Conservation (phyloP, 1,140 invertebrate species). For the Trichonephila clavata region DNA sequence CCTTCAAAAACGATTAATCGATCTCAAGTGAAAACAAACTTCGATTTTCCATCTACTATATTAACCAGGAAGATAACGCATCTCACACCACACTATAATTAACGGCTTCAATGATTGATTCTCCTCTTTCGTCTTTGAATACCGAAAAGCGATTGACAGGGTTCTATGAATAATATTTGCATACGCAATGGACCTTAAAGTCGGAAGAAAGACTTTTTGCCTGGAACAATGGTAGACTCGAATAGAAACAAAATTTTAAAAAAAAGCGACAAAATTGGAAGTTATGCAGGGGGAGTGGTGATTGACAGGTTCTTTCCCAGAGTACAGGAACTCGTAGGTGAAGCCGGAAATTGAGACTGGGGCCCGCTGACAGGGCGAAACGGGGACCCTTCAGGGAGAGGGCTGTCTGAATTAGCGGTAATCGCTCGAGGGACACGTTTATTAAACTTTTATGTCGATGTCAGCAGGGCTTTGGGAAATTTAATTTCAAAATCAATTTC, state of each 20-base stretch:
- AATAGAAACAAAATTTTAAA: background rate
- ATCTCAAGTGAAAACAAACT: no score
- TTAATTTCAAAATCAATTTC: conserved; percentile 5
- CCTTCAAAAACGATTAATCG: no score
- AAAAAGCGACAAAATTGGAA: background rate
- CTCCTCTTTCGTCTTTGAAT: background rate
- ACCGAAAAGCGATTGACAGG: background rate
- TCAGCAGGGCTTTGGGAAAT: conserved; percentile 9
- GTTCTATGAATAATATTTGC: background rate
- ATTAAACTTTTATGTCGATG: background rate
- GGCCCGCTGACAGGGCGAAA: conserved; percentile 1
- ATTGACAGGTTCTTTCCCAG: background rate
- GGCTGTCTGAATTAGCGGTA: background rate
- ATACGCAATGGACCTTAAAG: background rate
- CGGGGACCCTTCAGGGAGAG: background rate
- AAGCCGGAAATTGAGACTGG: conserved; percentile 2
- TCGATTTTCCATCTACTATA: no score
- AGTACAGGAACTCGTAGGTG: background rate
- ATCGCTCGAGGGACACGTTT: background rate
- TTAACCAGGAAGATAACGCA: no score
- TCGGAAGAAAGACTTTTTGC: background rate
- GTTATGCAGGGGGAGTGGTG: background rate
- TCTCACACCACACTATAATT: no score
- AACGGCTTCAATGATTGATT: no score
- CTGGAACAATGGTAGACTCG: no score